Base-by-base conservation (phyloP, 2,113 vertebrate species). In the Sphaerodactylus townsendi region DNA sequence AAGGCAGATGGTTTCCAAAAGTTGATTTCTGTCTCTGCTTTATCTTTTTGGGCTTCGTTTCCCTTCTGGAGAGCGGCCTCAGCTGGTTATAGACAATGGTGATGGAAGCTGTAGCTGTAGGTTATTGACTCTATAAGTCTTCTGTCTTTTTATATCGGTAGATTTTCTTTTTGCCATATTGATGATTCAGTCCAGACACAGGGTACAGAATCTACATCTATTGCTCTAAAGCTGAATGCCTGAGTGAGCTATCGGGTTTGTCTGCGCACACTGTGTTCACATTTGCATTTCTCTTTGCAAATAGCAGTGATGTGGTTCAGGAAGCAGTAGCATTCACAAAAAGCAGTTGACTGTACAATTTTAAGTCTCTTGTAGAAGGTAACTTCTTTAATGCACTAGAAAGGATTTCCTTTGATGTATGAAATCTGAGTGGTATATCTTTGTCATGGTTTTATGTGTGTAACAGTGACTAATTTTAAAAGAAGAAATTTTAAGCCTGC, bases 281-380 rank as follows among this genome's bases (percentile, higher is more conserved):
- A 91, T 93, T 92, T 93, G 90, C 90, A 92, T 93, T 2, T 35
- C 74, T 72, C 15, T 89, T 92, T 90, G 90, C 90, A 88, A 91
- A 86, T 92, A 92, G 70, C 19, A 35, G 37, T 69, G 81, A 83
- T 71, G 50, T 84, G 84, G 77, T 77, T 94, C 93, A 93, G 83
- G 84, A 87, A 88, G 88, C 2, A 71, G 70, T 21, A 50, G 73
- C 15, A 68, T 83, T 37, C 2, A 21, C 5, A 7, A 50, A 56
- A 25, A 68, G 44, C 28, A 33, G 53, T n/a, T 37, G 37, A 41
- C 35, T 69, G 13, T 53, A 75, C 41, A 48, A 44, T 81, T 83
- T 79, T 84, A 66, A 89, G 83, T 81, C 6, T 81, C 3, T 76
- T 76, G 75, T 85, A 82, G 76, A 74, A 82, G 83, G 88, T 91